These are phyloP conservation scores for Myiagra hebetior DNA, from an alignment of 2,113 vertebrate genomes.

Conservation along the genomic window DNA sequence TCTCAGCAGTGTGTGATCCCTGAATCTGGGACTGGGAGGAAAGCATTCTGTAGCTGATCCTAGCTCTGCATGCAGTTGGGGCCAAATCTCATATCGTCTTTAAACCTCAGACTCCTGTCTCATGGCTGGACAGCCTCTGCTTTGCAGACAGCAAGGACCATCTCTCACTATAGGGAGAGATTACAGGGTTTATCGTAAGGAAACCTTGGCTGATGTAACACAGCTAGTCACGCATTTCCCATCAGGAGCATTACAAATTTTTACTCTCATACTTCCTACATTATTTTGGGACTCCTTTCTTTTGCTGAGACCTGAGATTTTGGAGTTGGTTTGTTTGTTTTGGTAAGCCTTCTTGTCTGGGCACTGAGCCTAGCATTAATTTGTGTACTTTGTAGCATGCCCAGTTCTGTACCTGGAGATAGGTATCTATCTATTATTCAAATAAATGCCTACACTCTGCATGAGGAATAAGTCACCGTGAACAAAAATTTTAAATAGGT, in stretches of 20 bases:
- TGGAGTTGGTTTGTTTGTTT: background rate
- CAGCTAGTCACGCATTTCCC: background rate
- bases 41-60: background rate
- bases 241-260: background rate
- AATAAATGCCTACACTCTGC: background rate
- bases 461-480: background rate
- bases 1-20: background rate
- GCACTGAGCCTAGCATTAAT: slow-evolving; percentile 15
- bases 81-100: background rate
- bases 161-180: background rate
- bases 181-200: background rate
- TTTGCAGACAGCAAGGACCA: background rate
- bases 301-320: background rate
- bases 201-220: background rate
- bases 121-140: background rate
- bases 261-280: background rate
- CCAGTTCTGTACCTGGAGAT: background rate
- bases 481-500: background rate
- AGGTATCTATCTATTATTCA: slow-evolving; percentile 10
- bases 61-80: background rate
- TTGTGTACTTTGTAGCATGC: background rate
- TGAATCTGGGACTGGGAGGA: background rate
- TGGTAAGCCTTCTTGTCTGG: background rate
- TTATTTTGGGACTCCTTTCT: background rate
- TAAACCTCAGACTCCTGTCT: background rate